Base-by-base conservation (phyloP, 2,888 invertebrate genomes). In the Drosophila rubida region DNA sequence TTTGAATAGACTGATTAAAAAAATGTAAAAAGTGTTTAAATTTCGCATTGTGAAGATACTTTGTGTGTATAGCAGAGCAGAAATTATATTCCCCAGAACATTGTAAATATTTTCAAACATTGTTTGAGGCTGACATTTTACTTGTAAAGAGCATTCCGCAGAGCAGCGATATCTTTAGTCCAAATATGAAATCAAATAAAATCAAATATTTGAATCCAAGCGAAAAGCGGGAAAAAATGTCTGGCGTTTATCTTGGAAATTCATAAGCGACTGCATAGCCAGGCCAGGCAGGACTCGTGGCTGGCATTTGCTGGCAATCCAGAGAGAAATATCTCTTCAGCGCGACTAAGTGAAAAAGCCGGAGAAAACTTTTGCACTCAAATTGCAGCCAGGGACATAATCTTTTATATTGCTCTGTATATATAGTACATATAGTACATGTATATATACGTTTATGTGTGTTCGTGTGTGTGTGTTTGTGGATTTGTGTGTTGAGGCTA, bases 341-440 rank as follows among this genome's bases (percentile, higher is more conserved):
- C 14, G 51, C 11, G 49, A 44, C 39, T 69, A 76, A 80, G 70
- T 68, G 70, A 77, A 81, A 83, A 85, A 61, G 81, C 66, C 66
- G 58, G 32, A 45, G 58, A 60, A 78, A 86, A 84, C 65, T 87
- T 86, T 66, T 67, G 42, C 80, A 67, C 41, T 62, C 57, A 85
- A 68, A 67, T 74, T 74, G 75, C 75, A 75, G 57, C 42, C 57
- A 58, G 62, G 59, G 60, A 86, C 83, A 82, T 74, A 64, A 84
- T 72, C 77, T 76, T 69, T 59, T 57, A 59, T 63, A 51, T 13
- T 37, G 35, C 35, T 13, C 19, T 41, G 32, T 50, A 30, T 73
- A 46, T 55, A 54, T 35, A 7, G 37, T 48, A 6, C 62, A 30
- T 69, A 27, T 59, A 50, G 3, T 37, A 23, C 61, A 39, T 22